Evolutionary conservation across 2,888 invertebrate species (phyloP), one percentile per base, ranked within the genome.

Genomic region (Phoenoteleia sp.): DNA sequence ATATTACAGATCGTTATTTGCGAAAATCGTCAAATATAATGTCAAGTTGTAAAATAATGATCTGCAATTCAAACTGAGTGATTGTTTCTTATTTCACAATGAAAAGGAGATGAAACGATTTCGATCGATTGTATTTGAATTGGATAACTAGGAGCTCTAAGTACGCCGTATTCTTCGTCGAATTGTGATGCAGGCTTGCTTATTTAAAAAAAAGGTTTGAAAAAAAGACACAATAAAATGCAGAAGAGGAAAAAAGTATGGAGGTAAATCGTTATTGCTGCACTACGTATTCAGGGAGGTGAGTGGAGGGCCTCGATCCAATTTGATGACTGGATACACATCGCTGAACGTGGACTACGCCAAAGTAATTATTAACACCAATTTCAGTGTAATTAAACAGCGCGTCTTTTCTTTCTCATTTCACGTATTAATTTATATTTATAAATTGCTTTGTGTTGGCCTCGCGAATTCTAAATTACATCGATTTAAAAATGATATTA

Each of bases 291-390:
- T 64, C 56, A 52, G 69, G 49, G 60, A 64, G 64, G 56, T 58
- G 39, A 72, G 29, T 66, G 27, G 23, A 45, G 67, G 42, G 29
- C 67, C 21, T 66, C 47, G 36, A 90, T 90, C 90, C 90, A 90
- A 90, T 91, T 91, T 91, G 90, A 91, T 91, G 91, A 91, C 88
- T 90, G 89, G 88, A 89, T 90, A 90, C 91, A 91, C 91, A 89
- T 90, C 90, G 89, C 80, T 88, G 89, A 89, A 86, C 89, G 81
- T 87, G 82, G 85, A 87, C 87, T 89, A 83, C 84, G 87, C 87
- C 88, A 89, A 90, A 91, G 88, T 91, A 90, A 91, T 91, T 91
- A 91, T 91, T 91, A 90, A 89, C 90, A 88, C 88, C 89, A 89
- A 91, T 90, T 91, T 87, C 89, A 87, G 87, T 88, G 90, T 89